Evolutionary conservation across 1,140 invertebrate genomes (phyloP).

Genomic region (Galendromus occidentalis): DNA sequence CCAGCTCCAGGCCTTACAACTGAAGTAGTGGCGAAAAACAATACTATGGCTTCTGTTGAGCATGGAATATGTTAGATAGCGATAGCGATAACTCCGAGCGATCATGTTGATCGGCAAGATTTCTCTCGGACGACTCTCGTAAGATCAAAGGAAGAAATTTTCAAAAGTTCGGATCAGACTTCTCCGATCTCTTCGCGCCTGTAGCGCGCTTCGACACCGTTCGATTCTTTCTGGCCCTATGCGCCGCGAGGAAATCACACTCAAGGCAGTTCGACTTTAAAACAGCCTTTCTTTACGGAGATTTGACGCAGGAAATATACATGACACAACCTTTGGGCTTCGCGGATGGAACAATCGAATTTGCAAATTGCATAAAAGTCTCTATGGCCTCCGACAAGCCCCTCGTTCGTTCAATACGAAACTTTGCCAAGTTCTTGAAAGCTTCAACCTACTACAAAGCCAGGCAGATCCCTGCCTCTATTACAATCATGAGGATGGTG

Average conservation of each 20-base stretch:
- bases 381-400: conserved; percentile 24
- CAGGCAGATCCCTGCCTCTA: not conserved
- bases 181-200: too few species aligned
- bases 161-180: too few species aligned
- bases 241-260: not conserved
- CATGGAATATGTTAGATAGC: too few species aligned
- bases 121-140: too few species aligned
- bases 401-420: conserved; percentile 21
- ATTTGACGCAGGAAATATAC: conserved; percentile 13
- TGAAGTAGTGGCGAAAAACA: too few species aligned
- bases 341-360: not conserved
- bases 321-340: conserved; percentile 13
- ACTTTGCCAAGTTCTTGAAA: not conserved
- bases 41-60: too few species aligned
- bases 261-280: not conserved
- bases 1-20: too few species aligned
- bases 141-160: too few species aligned
- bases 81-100: too few species aligned
- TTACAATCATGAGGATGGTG: not conserved
- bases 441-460: not conserved
- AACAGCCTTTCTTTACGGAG: conserved; percentile 1
- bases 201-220: conserved; percentile 10
- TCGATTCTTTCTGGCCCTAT: not conserved
- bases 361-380: conserved; percentile 17
- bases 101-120: too few species aligned